Evolutionary conservation across 2,888 invertebrate species (phyloP).

Genomic region (Drosophila ezoana): DNA sequence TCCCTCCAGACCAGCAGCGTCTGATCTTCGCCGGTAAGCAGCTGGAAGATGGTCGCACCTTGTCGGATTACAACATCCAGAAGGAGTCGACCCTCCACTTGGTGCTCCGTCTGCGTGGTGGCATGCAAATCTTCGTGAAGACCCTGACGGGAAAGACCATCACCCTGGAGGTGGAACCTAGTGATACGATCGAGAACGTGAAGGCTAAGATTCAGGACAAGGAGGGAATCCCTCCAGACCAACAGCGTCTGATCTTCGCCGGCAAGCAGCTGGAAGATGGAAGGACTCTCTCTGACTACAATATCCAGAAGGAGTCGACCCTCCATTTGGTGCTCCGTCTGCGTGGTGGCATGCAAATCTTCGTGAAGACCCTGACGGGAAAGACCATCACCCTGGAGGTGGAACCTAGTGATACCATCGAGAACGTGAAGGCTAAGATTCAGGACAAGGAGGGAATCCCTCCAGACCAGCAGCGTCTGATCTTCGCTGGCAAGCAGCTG

Average conservation of each 20-base stretch:
- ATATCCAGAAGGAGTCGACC: constrained; percentile 60
- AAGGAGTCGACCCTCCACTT: constrained; percentile 96
- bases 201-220: constrained; percentile 53
- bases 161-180: constrained; percentile 39
- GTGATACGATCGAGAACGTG: constrained; percentile 47
- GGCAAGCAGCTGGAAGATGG: constrained; percentile 61
- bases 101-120: constrained; percentile 94
- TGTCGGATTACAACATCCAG: constrained; percentile 97
- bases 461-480: constrained; percentile 63
- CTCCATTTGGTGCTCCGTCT: constrained; percentile 58
- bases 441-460: constrained; percentile 65
- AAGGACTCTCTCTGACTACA: constrained; percentile 52
- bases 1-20: constrained; percentile 78
- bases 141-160: constrained; percentile 50
- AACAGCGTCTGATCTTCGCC: constrained; percentile 60
- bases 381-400: constrained; percentile 61
- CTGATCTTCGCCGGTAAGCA: constrained; percentile 87
- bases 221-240: constrained; percentile 58
- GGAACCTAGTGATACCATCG: constrained; percentile 52
- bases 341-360: constrained; percentile 64
- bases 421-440: constrained; percentile 63
- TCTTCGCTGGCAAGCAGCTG: constrained; percentile 63
- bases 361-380: constrained; percentile 57
- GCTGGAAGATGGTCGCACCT: constrained; percentile 95
- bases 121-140: constrained; percentile 84